Percentiles rank a stretch among this genome's conserved stretches.
phyloP scores from a whole-genome alignment of 2,797 vertebrate species.

The Spizella passerina region DNA sequence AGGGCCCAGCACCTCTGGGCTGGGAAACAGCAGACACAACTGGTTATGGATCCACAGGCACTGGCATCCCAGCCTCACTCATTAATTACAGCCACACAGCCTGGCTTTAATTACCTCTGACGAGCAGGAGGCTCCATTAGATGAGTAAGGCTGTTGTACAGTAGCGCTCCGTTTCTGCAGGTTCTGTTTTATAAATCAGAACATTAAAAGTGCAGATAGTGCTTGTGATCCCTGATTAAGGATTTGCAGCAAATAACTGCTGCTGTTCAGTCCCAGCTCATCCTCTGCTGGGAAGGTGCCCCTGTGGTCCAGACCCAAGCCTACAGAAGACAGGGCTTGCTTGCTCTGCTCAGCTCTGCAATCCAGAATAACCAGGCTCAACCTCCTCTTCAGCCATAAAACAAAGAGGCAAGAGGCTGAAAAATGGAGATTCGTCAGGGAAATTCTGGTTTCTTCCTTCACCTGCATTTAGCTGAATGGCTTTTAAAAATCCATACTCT shows the following conservation, averaged over 20 bases:
- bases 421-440: neutral
- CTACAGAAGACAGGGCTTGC: accelerated
- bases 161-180: neutral
- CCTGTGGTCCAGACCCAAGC: neutral
- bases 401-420: neutral
- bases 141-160: conserved; percentile 1
- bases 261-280: neutral
- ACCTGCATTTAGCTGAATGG: neutral
- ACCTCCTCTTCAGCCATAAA: neutral
- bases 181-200: conserved; percentile 17
- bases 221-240: neutral
- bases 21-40: neutral
- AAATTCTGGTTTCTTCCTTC: neutral
- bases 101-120: conserved; percentile 40
- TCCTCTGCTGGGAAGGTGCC: neutral
- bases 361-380: neutral
- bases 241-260: neutral
- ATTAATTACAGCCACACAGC: conserved; percentile 19
- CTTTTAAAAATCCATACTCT: neutral
- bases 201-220: neutral
- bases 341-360: neutral
- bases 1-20: neutral
- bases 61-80: neutral
- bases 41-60: neutral
- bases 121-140: conserved; percentile 31